Evolutionary conservation across 2,797 vertebrate species (phyloP).

Genomic region (Tangara arthus): DNA sequence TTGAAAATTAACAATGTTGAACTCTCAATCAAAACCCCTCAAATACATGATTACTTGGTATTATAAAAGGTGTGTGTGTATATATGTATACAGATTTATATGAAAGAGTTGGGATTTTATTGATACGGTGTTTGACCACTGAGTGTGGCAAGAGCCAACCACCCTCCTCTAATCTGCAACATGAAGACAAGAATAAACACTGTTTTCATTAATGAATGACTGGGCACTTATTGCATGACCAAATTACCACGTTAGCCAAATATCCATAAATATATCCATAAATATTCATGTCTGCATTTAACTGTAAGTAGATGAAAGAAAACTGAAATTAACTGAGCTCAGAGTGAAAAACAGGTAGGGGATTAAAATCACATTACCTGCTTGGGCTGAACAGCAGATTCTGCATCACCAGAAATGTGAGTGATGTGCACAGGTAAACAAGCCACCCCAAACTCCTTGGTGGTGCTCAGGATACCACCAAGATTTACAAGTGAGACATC

Average conservation of each 20-base stretch:
- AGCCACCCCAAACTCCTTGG: background rate
- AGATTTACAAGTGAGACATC: background rate
- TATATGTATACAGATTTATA: too few relatives aligned
- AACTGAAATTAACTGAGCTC: background rate
- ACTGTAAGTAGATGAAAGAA: background rate
- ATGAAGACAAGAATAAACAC: background rate
- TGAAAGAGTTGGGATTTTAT: background rate
- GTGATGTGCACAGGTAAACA: background rate
- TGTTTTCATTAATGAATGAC: background rate
- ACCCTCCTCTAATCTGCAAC: background rate
- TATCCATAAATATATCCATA: background rate
- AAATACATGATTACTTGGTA: background rate
- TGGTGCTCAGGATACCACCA: background rate
- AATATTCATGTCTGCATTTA: background rate
- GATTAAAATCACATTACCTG: background rate
- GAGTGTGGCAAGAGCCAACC: background rate
- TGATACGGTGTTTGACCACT: background rate
- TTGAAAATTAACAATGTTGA: background rate
- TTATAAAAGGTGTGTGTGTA: background rate
- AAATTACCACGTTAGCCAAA: background rate
- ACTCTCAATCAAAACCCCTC: background rate
- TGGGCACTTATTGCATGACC: background rate
- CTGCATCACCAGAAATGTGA: background rate
- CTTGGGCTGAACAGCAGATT: background rate
- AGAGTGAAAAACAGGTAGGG: background rate